These are phyloP conservation scores for Cremastobaeus sp. DNA, from an alignment of 2,888 invertebrate genomes.

Conservation along the genomic window DNA sequence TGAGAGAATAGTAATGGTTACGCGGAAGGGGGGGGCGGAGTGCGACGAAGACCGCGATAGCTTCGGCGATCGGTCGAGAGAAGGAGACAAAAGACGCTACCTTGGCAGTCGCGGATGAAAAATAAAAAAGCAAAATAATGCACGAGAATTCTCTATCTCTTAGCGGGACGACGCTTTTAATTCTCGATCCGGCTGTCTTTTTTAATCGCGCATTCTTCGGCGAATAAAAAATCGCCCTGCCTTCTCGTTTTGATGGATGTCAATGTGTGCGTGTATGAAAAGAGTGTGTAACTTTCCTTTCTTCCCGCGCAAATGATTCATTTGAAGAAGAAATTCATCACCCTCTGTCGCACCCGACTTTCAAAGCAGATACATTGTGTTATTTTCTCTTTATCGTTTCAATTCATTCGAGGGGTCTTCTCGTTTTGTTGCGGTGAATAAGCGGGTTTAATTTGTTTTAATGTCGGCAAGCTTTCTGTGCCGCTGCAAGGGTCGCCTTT, in stretches of 20 bases:
- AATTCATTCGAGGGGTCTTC: slow-evolving; percentile 5
- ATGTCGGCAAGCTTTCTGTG: background rate
- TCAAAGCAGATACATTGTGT: slow-evolving; percentile 27
- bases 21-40: slow-evolving; percentile 35
- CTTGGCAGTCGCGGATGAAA: slow-evolving; percentile 57
- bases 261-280: slow-evolving; percentile 19
- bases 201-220: slow-evolving; percentile 67
- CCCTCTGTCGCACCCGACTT: slow-evolving; percentile 9
- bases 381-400: slow-evolving; percentile 13
- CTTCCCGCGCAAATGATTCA: slow-evolving; percentile 43
- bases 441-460: slow-evolving; percentile 22
- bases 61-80: slow-evolving; percentile 2
- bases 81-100: slow-evolving; percentile 20
- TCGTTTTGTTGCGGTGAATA: slow-evolving; percentile 14
- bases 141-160: slow-evolving; percentile 71
- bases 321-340: slow-evolving; percentile 35
- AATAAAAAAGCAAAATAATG: slow-evolving; percentile 64
- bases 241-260: slow-evolving; percentile 19
- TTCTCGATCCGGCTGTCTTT: slow-evolving; percentile 67
- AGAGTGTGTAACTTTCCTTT: slow-evolving; percentile 33
- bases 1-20: slow-evolving; percentile 67
- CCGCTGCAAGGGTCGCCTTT: too few species aligned
- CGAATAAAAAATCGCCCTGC: slow-evolving; percentile 50
- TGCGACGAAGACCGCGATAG: slow-evolving; percentile 17
- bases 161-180: slow-evolving; percentile 71